Evolutionary conservation across 2,888 invertebrate species (phyloP), one percentile per base, ranked within the genome.

Genomic region (Drosophila merina): DNA sequence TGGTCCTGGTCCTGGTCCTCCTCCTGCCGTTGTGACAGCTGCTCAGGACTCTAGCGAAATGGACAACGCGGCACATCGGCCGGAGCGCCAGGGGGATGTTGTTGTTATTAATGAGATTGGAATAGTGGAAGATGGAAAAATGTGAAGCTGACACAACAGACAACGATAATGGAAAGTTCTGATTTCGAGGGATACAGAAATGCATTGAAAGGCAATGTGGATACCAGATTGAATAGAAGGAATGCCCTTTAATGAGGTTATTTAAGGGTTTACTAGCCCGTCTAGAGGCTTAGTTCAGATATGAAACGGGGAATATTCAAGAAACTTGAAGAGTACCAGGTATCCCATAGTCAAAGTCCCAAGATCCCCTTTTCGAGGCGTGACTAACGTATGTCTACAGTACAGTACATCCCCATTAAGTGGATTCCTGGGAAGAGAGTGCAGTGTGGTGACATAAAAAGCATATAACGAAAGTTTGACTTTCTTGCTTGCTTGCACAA

Each of bases 401-500:
- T 51, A 3, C 47, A 31, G 45, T 28, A 51, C 52, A 52, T 12
- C 33, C 36, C 48, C 55, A 57, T 36, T 68, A 44, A 42, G 38
- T 51, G 45, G 47, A 30, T 31, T 44, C 28, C 4, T 10, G 36
- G 12, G 36, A 12, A 36, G n/a, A 14, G 12, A 36, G 10, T 20
- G 26, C n/a, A 8, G 26, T 31, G 31, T 25, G 31, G 48, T 51
- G 8, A 40, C 45, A 50, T 63, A 48, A 56, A 38, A 33, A 38
- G 54, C 48, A 75, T 30, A 74, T 49, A 74, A 58, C 58, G 76
- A 72, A 79, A 85, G 83, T 82, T 85, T 85, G 80, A 86, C 76
- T 85, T 82, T 72, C 57, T 72, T 76, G 76, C 69, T 69, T 78
- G 80, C 71, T 56, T 82, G 85, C 82, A 77, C 81, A 79, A 79